Base-by-base conservation (phyloP, 2,797 vertebrate genomes). In the Acipenser transmontanus region DNA sequence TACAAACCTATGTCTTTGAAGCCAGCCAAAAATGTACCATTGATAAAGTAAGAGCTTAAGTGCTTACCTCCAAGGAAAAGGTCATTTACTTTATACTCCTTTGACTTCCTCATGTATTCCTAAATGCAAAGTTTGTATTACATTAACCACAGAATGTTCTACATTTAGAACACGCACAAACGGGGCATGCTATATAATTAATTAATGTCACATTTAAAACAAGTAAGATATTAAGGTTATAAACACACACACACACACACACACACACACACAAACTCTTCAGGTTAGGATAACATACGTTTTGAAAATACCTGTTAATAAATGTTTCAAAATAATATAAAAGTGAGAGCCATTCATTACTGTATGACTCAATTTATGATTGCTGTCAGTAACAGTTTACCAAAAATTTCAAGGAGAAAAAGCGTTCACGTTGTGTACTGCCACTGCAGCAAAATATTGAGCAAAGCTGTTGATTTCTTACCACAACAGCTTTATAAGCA, bases 31-130 rank as follows among this genome's bases (percentile, higher is more conserved):
- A 34, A 34, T 3, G 4, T 34, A 34, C 34, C 34, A 34, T 34
- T 34, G 34, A 34, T 34, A 34, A 34, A 34, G 34, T 34, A 34
- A 34, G 34, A 34, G 34, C 34, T 34, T 34, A 34, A 34, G 34
- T 4, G 34, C 86, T 85, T 87, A 96, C 95, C 96, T 85, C 93
- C 93, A 74, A 96, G 74, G 74, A 93, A 93, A 74, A 92, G 79
- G 50, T 84, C 86, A 59, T 70, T 82, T 75, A 95, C 71, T 67
- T 75, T 81, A 79, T 93, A 93, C 71, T 78, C 89, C 68, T 83
- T 74, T n/a, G 85, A 86, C 61, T 84, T 80, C 77, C 88, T 93
- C 71, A 98, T 69, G 73, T 92, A 95, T 70, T 88, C 87, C 95
- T 98, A 69, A 47, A 63, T 57, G 78, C 4, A 47, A 9, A 71